phyloP scores from a whole-genome alignment of 1,140 invertebrate genomes.

The Hesperophylax magnus region DNA sequence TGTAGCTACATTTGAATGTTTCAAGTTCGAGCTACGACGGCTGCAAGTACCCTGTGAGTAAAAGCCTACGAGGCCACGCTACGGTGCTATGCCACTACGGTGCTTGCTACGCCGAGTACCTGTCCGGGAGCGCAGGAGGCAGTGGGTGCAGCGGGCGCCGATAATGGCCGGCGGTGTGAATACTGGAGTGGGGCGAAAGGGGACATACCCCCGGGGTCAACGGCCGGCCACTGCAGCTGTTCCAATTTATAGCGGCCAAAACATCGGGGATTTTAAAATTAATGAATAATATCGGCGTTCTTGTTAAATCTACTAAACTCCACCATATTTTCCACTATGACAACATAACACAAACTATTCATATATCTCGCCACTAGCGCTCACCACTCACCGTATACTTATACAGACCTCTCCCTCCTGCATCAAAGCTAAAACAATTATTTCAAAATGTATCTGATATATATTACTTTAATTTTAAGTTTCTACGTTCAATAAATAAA shows the following conservation, averaged over 20 bases:
- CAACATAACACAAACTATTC: too few species aligned
- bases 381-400: too few species aligned
- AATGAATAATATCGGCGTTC: background rate
- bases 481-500: too few species aligned
- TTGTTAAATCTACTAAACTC: background rate
- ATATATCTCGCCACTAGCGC: too few species aligned
- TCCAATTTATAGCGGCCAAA: slow-evolving; percentile 16
- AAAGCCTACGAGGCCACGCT: background rate
- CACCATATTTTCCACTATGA: background rate
- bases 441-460: too few species aligned
- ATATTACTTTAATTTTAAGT: too few species aligned
- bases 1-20: slow-evolving; percentile 13
- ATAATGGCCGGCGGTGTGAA: background rate
- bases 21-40: background rate
- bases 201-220: background rate
- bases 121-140: background rate
- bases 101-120: too few species aligned
- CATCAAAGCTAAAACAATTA: too few species aligned
- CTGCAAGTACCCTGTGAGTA: background rate
- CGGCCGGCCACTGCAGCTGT: slow-evolving; percentile 28
- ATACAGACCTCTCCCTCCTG: too few species aligned
- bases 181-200: background rate
- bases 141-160: background rate
- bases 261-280: background rate
- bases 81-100: background rate